phyloP scores from a whole-genome alignment of 2,113 vertebrate species.

The Forbesichthys agassizii region DNA sequence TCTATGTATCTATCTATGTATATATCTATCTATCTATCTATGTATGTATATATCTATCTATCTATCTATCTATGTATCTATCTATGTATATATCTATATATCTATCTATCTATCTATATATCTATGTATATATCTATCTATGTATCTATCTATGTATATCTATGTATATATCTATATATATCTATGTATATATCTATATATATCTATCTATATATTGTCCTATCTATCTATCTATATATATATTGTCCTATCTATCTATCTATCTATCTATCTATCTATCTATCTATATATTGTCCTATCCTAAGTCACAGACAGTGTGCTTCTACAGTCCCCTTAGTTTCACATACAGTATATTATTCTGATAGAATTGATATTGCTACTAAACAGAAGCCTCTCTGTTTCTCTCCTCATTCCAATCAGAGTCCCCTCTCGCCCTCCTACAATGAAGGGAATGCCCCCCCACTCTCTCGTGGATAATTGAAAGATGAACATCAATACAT shows the following conservation, averaged over 20 bases:
- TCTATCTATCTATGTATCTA: too few species aligned
- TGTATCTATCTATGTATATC: too few species aligned
- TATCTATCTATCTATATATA: too few species aligned
- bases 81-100: neutral
- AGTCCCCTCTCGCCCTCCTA: constrained; percentile 26
- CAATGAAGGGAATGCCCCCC: neutral
- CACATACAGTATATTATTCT: constrained; percentile 57
- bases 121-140: too few species aligned
- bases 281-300: neutral
- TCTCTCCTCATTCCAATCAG: neutral
- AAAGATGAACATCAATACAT: constrained; percentile 69
- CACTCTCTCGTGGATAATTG: constrained; percentile 58
- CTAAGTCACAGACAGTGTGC: constrained; percentile 29
- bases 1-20: neutral
- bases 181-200: too few species aligned
- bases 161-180: neutral
- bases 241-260: too few species aligned
- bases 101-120: neutral
- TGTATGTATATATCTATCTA: too few species aligned
- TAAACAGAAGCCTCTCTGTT: constrained; percentile 52
- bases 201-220: too few species aligned
- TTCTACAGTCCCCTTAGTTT: constrained; percentile 72
- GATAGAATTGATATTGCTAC: constrained; percentile 70
- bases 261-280: neutral
- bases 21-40: neutral